Conservation (phyloP, 2,888 invertebrate species). For the Drosophila pegasa region DNA sequence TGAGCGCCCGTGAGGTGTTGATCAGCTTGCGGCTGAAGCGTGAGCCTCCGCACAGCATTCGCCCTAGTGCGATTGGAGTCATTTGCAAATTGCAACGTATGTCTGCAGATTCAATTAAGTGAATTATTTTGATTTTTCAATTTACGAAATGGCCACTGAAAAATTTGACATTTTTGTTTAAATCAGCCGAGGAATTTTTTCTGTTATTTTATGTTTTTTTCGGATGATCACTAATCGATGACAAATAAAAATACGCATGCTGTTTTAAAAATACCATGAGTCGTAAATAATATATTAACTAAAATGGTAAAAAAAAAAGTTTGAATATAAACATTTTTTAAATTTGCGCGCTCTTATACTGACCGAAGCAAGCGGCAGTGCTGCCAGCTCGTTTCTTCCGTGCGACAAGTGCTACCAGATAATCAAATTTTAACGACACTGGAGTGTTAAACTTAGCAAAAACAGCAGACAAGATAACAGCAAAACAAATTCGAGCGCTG, state of each 20-base stretch:
- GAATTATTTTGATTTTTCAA: conserved; percentile 33
- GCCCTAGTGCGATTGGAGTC: conserved; percentile 41
- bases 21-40: conserved; percentile 40
- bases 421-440: background rate
- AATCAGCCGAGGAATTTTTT: conserved; percentile 30
- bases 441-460: no score
- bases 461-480: no score
- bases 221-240: conserved; percentile 4
- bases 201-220: conserved; percentile 4
- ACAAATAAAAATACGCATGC: conserved; percentile 8
- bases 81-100: conserved; percentile 43
- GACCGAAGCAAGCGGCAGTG: background rate
- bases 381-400: background rate
- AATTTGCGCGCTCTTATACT: conserved; percentile 8
- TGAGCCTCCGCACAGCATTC: conserved; percentile 34
- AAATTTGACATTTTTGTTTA: conserved; percentile 69
- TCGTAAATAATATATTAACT: background rate
- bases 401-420: conserved; percentile 15
- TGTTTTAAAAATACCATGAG: background rate
- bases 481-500: no score
- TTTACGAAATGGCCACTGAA: conserved; percentile 54
- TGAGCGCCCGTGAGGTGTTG: conserved; percentile 39
- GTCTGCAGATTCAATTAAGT: conserved; percentile 35
- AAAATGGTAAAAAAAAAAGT: background rate
- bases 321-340: background rate